Base-by-base conservation (phyloP, 2,797 vertebrate species). In the Babyrousa celebensis region DNA sequence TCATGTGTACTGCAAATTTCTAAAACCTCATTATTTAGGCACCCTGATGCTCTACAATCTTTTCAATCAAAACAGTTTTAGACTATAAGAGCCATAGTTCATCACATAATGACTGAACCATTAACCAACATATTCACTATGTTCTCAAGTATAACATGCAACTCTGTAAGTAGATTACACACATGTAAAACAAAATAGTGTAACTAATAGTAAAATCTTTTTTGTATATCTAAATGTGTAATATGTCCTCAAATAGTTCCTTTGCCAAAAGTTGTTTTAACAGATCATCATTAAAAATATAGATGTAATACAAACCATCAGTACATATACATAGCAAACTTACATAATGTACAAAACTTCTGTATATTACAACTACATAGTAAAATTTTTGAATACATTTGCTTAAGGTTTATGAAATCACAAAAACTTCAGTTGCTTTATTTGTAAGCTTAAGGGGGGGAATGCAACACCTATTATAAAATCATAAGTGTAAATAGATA, bases 41-140 rank as follows among this genome's bases (percentile, higher is more conserved):
- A 58, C 8, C 27, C 36, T 40, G 18, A 25, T 78, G 43, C 15
- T 84, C 63, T 68, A 27, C 2, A 25, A 60, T n/a, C 10, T 40
- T 89, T 83, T 95, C 70, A 83, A 71, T 95, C 79, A 79, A 82
- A 90, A 85, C 27, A 70, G 1, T 71, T 67, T 86, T 86, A 78
- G 20, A 84, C 5, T 72, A 10, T 67, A 27, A 67, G 36, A 86
- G 12, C 27, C 48, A 56, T 25, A 70, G 29, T 40, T 80, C 32
- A 85, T 85, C 80, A 85, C 23, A 80, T 75, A 89, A 79, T 74
- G 20, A 79, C 36, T 92, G 67, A 7, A 74, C 67, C 72, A 89
- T 89, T 80, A 67, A 74, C 67, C 52, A 27, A 85, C 20, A 79
- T 83, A 58, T 65, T 79, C 52, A 43, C 21, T 68, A 3, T 85